Evolutionary conservation across 2,113 vertebrate species (phyloP).

Genomic region (Pseudorectes ferrugineus): DNA sequence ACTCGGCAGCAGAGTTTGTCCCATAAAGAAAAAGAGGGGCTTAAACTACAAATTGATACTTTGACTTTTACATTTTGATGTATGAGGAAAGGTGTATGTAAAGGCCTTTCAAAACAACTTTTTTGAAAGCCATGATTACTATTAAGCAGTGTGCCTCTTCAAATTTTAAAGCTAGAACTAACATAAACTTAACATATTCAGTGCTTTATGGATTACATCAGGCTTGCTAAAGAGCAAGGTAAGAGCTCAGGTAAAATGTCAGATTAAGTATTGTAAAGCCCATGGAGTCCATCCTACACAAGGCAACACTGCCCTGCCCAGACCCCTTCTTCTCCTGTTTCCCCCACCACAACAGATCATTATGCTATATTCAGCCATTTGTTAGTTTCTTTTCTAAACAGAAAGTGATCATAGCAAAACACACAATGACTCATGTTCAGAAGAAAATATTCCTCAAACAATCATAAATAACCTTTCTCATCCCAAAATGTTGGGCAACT

Average conservation of each 20-base stretch:
- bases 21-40: neutral
- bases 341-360: neutral
- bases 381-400: neutral
- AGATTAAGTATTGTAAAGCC: neutral
- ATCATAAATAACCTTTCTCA: neutral
- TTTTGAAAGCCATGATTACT: neutral
- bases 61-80: neutral
- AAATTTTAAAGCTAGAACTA: neutral
- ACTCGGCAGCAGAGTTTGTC: neutral
- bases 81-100: neutral
- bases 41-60: neutral
- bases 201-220: neutral
- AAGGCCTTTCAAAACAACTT: neutral
- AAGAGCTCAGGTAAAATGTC: neutral
- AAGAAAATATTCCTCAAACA: neutral
- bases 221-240: neutral
- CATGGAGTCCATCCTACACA: neutral
- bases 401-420: neutral
- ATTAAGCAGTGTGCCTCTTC: neutral
- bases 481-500: neutral
- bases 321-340: neutral
- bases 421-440: neutral
- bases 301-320: neutral
- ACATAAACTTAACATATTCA: neutral
- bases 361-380: neutral